phyloP scores from a whole-genome alignment of 2,888 invertebrate genomes.

The Lepidonotus clava region DNA sequence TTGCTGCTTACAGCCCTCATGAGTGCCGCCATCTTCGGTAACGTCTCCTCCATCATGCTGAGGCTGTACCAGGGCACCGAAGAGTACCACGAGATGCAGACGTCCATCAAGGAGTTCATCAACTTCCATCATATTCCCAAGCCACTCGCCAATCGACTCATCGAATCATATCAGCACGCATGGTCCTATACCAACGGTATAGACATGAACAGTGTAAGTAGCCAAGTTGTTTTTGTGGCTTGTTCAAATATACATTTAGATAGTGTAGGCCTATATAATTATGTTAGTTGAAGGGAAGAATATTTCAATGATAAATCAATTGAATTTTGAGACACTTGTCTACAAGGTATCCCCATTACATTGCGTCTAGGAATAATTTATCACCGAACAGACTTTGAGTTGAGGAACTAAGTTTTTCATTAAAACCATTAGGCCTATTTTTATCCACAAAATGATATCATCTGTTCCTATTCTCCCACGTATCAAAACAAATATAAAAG shows the following conservation, averaged over 20 bases:
- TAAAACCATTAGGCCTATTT: no score
- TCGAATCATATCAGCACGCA: conserved; percentile 80
- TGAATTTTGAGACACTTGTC: no score
- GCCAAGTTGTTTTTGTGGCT: not conserved
- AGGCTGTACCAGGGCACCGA: conserved; percentile 80
- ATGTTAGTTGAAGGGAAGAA: not conserved
- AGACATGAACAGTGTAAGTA: conserved; percentile 80
- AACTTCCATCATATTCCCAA: conserved; percentile 80
- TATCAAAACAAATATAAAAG: no score
- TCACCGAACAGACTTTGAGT: no score
- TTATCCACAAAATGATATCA: no score
- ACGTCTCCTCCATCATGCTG: conserved; percentile 81
- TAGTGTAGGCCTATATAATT: not conserved
- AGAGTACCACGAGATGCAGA: conserved; percentile 80
- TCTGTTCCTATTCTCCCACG: no score
- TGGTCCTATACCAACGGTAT: conserved; percentile 80
- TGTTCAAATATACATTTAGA: not conserved
- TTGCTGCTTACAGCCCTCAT: conserved; percentile 77
- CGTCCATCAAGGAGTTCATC: conserved; percentile 80
- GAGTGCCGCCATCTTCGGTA: conserved; percentile 81
- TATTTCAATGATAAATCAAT: no score
- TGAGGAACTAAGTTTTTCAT: no score
- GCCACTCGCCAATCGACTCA: conserved; percentile 77
- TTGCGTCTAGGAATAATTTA: no score
- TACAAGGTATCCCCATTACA: no score